phyloP scores from a whole-genome alignment of 2,797 vertebrate species.

The Alectoris magna region DNA sequence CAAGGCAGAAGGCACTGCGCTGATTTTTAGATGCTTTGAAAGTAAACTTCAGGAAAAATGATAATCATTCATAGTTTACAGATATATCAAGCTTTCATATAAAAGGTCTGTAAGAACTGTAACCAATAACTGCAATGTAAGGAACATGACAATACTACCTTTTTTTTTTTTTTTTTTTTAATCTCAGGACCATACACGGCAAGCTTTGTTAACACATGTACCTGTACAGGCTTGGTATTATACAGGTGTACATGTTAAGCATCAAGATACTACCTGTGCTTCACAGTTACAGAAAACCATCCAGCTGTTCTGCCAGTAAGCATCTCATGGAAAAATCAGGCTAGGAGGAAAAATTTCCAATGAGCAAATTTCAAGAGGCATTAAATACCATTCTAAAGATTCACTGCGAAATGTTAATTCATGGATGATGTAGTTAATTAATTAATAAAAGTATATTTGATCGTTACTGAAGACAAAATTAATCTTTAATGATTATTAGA shows the following conservation, averaged over 20 bases:
- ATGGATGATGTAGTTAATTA: not conserved
- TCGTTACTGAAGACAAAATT: not conserved
- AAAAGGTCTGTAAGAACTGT: slow-evolving; percentile 17
- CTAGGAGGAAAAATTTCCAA: not conserved
- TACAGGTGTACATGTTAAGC: not conserved
- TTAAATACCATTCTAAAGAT: not conserved
- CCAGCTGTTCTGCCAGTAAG: not conserved
- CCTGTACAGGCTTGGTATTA: not conserved
- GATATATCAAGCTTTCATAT: slow-evolving; percentile 53
- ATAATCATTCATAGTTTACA: slow-evolving; percentile 18
- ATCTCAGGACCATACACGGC: not conserved
- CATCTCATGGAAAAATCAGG: not conserved
- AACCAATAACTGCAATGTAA: not conserved
- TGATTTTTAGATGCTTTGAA: slow-evolving; percentile 28
- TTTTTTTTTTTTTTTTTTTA: not conserved
- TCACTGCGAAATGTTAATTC: not conserved
- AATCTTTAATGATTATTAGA: not conserved
- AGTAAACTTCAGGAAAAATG: slow-evolving; percentile 24
- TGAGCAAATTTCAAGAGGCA: not conserved
- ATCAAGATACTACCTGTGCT: not conserved
- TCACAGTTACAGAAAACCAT: not conserved
- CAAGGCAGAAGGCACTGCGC: not conserved
- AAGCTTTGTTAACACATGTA: not conserved
- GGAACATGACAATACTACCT: not conserved
- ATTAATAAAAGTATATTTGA: not conserved